Conservation (phyloP, 2,797 vertebrate genomes). For the Spinus olivaceus region DNA sequence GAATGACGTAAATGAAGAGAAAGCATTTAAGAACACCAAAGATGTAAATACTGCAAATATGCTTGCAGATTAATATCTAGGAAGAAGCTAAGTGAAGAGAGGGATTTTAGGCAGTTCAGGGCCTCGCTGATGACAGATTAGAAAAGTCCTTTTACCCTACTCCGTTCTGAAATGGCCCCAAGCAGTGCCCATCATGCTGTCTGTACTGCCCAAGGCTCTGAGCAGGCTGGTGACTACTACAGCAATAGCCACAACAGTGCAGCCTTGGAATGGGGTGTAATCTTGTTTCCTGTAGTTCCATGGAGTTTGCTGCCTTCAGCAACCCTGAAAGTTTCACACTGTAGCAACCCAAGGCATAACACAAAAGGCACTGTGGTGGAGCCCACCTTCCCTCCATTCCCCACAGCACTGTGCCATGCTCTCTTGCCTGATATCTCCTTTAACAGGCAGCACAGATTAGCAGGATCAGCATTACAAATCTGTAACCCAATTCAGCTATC, state of each 20-base stretch:
- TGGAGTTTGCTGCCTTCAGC: neutral
- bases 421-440: neutral
- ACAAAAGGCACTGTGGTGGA: neutral
- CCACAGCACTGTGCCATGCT: accelerated
- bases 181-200: neutral
- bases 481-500: neutral
- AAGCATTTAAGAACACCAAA: neutral
- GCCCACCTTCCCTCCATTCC: neutral
- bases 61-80: neutral
- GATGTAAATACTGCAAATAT: neutral
- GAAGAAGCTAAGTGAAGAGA: neutral
- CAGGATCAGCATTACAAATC: neutral
- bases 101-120: neutral
- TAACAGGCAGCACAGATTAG: neutral
- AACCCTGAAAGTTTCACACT: neutral
- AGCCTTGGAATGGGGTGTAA: neutral
- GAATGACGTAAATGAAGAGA: neutral
- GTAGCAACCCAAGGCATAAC: neutral
- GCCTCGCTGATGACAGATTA: neutral
- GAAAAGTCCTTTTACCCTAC: neutral
- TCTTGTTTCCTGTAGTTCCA: neutral
- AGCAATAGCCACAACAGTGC: neutral
- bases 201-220: neutral
- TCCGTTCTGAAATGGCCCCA: neutral
- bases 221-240: neutral